These are phyloP conservation scores for Paedocypris micromegethes DNA, from an alignment of 2,797 vertebrate species.

Conservation along the genomic window DNA sequence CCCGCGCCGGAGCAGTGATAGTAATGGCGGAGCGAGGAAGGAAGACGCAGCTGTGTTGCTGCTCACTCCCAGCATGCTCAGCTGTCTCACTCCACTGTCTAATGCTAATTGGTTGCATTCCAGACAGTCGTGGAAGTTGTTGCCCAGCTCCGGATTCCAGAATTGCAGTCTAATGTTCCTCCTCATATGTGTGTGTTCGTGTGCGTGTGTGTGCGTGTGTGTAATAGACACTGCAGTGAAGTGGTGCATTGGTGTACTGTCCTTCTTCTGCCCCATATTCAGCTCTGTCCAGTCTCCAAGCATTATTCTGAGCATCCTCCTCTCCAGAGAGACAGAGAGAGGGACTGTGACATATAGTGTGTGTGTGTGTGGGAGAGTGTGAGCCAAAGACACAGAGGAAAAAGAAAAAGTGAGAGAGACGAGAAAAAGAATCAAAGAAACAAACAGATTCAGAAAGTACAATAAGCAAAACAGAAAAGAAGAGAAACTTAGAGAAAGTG, in stretches of 20 bases:
- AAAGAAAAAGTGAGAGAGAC: no score
- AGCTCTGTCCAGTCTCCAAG: constrained; percentile 26
- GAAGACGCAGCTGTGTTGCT: constrained; percentile 50
- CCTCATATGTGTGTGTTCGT: constrained; percentile 3
- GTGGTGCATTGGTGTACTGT: constrained; percentile 52
- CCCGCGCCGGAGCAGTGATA: constrained; percentile 56
- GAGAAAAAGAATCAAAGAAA: no score
- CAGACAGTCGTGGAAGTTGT: constrained; percentile 40
- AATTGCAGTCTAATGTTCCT: no score
- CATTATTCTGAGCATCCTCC: no score
- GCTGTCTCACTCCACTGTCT: constrained; percentile 36
- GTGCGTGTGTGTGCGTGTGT: constrained; percentile 46
- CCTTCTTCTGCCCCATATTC: constrained; percentile 46
- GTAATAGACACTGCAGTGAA: constrained; percentile 59
- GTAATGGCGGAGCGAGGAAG: constrained; percentile 51
- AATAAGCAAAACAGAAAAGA: no score
- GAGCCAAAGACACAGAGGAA: no score
- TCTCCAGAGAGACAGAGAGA: no score
- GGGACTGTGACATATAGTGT: no score
- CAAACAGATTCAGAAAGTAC: no score
- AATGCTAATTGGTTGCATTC: constrained; percentile 53
- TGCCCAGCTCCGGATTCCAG: no score
- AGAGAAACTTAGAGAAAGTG: no score
- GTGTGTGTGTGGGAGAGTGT: no score
- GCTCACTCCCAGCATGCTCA: constrained; percentile 28